Conservation (phyloP, 2,113 vertebrate species). For the Willisornis vidua region DNA sequence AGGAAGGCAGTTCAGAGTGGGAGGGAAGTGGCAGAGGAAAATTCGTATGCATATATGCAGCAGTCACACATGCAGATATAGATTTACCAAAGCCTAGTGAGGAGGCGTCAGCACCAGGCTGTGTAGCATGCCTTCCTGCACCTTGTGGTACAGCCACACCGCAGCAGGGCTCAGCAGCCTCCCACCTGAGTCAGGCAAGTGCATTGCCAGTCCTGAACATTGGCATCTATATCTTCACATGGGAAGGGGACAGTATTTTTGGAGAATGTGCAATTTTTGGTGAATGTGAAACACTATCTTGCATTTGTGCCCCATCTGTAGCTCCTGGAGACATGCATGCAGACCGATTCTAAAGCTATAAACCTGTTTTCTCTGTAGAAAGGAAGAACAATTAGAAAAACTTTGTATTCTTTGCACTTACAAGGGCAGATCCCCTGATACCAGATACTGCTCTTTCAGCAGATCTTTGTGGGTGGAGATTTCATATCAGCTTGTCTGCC, state of each 20-base stretch:
- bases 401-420: neutral
- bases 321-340: rapidly evolving
- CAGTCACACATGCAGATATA: neutral
- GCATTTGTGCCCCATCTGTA: neutral
- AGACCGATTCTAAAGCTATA: neutral
- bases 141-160: neutral
- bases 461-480: constrained; percentile 60
- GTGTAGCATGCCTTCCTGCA: neutral
- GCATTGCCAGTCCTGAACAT: rapidly evolving
- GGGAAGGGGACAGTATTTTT: rapidly evolving
- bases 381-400: neutral
- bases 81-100: neutral
- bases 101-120: neutral
- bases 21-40: neutral
- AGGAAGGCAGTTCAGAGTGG: neutral
- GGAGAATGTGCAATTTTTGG: neutral
- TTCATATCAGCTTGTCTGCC: constrained; percentile 41
- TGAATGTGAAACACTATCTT: neutral
- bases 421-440: constrained; percentile 8
- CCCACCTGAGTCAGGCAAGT: neutral
- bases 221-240: rapidly evolving
- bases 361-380: neutral
- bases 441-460: constrained; percentile 61
- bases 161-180: neutral
- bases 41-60: neutral